Conservation (phyloP, 2,797 vertebrate species). For the Phalloptychus januarius region DNA sequence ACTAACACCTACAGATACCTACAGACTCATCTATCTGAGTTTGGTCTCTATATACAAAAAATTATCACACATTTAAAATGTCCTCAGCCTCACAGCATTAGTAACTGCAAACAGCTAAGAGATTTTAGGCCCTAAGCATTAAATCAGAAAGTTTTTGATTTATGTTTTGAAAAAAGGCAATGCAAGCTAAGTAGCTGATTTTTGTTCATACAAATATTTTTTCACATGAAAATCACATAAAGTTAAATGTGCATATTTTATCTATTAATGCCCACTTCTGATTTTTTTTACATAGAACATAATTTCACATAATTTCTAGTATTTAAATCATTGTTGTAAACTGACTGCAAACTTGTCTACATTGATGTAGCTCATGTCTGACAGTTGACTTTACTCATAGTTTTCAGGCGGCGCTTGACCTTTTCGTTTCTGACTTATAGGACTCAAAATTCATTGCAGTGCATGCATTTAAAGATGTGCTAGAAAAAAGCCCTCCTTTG, state of each 20-base stretch:
- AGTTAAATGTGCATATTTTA: not conserved
- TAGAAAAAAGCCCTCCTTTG: not conserved
- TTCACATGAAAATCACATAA: not conserved
- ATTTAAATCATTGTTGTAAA: not conserved
- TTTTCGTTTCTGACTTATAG: not conserved
- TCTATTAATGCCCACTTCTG: not conserved
- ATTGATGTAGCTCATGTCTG: not conserved
- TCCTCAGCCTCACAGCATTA: not conserved
- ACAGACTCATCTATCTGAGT: not conserved
- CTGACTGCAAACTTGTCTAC: not conserved
- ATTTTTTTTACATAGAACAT: not conserved
- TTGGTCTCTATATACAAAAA: not conserved
- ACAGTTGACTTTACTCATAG: not conserved
- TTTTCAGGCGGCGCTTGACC: not conserved
- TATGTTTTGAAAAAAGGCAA: not conserved
- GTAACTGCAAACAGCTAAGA: not conserved
- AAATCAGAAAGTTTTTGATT: not conserved
- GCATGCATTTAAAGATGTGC: not conserved
- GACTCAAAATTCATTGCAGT: not conserved
- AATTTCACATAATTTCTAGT: not conserved
- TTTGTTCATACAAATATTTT: not conserved
- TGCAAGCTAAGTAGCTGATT: not conserved
- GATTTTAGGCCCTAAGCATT: not conserved
- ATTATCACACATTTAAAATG: not conserved
- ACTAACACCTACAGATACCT: too few species aligned